Evolutionary conservation across 2,797 vertebrate species (phyloP), one percentile per base, ranked within the genome.

Genomic region (Anisognathus igniventris): DNA sequence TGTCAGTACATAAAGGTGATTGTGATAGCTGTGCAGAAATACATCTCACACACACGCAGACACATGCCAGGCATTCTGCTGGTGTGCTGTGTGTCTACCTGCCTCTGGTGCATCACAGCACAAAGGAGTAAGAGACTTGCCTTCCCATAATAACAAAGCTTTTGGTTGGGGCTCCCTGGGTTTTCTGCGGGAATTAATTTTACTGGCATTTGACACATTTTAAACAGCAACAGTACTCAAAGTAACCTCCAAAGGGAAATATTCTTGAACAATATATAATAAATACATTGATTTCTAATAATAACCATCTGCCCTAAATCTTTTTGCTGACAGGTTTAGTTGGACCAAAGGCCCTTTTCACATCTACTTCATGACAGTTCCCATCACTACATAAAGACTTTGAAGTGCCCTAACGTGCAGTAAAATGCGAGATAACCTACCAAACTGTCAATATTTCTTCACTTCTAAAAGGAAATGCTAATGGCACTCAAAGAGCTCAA

Each of bases 221-320:
- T 94, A 96, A 97, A 93, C 76, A 96, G 94, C 75, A 89, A 82
- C 90, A 80, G 93, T 86, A 83, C 88, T 94, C 88, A 74, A 42
- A 37, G 83, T 40, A 96, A 80, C 72, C 93, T 95, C 96, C 72
- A 94, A 97, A 96, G 96, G 90, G 88, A 96, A 95, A 92, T 93
- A 95, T 92, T 94, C 68, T 30, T 83, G 74, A 94, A 96, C 96
- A 95, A 95, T 95, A 97, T 94, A 87, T 95, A 97, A 93, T 91
- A 97, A 96, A 97, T 95, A 96, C 92, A 96, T 96, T 94, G 96
- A 97, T 97, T 95, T 94, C 96, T 96, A 97, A 96, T 96, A 96
- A 96, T 95, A 97, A 97, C 92, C 80, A 79, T 45, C 90, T 94
- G 95, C 94, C 95, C 94, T 96, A 95, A 95, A 96, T 95, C 88